Conservation (phyloP, 2,888 invertebrate genomes). For the Synergus japonicus region DNA sequence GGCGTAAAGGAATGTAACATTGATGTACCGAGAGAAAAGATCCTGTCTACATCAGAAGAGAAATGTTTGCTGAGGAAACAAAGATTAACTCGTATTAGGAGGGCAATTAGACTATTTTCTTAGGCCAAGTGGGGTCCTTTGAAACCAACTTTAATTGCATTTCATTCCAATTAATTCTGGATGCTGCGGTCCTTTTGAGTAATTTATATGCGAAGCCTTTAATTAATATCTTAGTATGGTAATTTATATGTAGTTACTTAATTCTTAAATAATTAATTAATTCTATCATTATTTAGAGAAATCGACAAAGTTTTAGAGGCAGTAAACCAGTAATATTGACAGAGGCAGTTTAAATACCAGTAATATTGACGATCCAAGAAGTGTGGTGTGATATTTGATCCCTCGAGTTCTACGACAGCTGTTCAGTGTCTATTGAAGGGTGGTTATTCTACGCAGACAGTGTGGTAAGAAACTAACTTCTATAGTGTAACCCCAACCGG, state of each 20-base stretch:
- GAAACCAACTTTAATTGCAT: slow-evolving; percentile 19
- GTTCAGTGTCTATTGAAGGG: neutral
- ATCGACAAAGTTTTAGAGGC: neutral
- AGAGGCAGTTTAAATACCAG: neutral
- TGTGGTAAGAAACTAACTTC: slow-evolving; percentile 35
- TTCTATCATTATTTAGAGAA: neutral
- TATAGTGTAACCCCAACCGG: neutral
- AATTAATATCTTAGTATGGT: neutral
- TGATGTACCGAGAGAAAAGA: slow-evolving; percentile 39
- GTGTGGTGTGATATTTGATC: neutral
- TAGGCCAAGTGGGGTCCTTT: slow-evolving; percentile 13
- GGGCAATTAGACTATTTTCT: slow-evolving; percentile 27
- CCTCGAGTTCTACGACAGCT: neutral
- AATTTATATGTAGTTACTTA: too few species aligned
- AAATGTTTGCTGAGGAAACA: slow-evolving; percentile 27
- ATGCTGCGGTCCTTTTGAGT: neutral
- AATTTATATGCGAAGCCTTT: neutral
- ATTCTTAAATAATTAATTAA: neutral
- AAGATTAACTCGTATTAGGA: slow-evolving; percentile 27
- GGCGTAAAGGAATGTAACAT: slow-evolving; percentile 32
- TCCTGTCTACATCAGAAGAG: slow-evolving; percentile 25
- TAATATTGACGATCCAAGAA: neutral
- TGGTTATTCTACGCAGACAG: neutral
- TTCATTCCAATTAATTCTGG: slow-evolving; percentile 14
- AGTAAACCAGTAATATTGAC: too few species aligned